Evolutionary conservation across 2,797 vertebrate genomes (phyloP).

Genomic region (Myotis planiceps): DNA sequence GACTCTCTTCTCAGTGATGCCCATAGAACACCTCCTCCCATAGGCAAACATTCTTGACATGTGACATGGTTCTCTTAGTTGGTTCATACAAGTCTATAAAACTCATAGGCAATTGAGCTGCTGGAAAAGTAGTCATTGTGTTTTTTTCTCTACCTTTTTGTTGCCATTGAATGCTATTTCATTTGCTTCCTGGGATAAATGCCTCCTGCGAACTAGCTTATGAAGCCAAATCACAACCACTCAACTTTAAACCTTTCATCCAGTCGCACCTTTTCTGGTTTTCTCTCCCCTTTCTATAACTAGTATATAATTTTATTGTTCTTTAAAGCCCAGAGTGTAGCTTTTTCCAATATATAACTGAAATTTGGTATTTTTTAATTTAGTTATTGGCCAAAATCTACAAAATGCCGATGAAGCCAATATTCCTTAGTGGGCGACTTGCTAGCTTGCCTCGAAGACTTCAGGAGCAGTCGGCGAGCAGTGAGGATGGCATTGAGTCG

Average conservation of each 20-base stretch:
- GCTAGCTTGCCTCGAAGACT: conserved; percentile 92
- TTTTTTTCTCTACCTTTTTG: not conserved
- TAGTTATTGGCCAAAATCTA: conserved; percentile 98
- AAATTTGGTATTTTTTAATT: not conserved
- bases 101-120: not conserved
- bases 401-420: conserved; percentile 97
- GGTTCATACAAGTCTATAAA: not conserved
- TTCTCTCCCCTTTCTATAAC: not conserved
- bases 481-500: conserved; percentile 95
- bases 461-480: conserved; percentile 93
- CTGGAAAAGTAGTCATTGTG: not conserved
- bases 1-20: not conserved
- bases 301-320: not conserved
- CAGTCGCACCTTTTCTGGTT: not conserved
- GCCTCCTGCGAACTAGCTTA: not conserved
- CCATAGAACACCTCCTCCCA: not conserved
- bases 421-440: conserved; percentile 94
- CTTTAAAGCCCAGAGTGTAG: not conserved
- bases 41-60: not conserved
- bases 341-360: conserved; percentile 33
- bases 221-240: not conserved
- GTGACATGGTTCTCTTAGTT: not conserved
- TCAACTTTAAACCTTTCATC: not conserved
- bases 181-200: not conserved
- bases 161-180: not conserved